These are phyloP conservation scores for Anguilla marmorata DNA, from an alignment of 2,797 vertebrate species.

Conservation along the genomic window DNA sequence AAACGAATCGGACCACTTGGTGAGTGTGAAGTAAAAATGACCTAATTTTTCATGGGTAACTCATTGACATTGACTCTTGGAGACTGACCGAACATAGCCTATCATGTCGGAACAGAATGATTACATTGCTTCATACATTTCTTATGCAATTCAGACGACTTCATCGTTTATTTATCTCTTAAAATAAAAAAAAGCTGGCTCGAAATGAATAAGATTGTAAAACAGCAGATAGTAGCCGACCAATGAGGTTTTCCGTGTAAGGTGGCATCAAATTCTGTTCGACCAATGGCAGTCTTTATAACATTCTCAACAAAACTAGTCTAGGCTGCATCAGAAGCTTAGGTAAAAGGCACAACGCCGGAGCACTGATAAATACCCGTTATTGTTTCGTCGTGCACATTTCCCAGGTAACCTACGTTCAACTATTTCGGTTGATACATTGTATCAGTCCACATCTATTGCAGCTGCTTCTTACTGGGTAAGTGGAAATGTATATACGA, in stretches of 20 bases:
- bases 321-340: constrained; percentile 17
- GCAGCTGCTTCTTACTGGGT: constrained; percentile 1
- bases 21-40: constrained; percentile 22
- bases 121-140: background rate
- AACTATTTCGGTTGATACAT: background rate
- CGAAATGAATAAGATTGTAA: constrained; percentile 59
- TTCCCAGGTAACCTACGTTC: background rate
- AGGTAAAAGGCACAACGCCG: constrained; percentile 42
- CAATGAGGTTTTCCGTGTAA: constrained; percentile 73
- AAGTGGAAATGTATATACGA: background rate
- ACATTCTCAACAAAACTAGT: constrained; percentile 22
- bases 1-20: background rate
- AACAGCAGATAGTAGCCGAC: constrained; percentile 83
- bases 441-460: background rate
- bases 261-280: constrained; percentile 75
- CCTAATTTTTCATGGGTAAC: constrained; percentile 40
- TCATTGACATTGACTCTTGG: constrained; percentile 38
- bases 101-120: background rate
- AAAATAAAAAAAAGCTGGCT: constrained; percentile 48
- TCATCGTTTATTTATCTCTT: background rate
- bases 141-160: background rate
- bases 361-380: background rate
- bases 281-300: constrained; percentile 63
- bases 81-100: background rate
- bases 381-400: constrained; percentile 4